Evolutionary conservation across 2,113 vertebrate species (phyloP), one percentile per base, ranked within the genome.

Genomic region (Origma solitaria): DNA sequence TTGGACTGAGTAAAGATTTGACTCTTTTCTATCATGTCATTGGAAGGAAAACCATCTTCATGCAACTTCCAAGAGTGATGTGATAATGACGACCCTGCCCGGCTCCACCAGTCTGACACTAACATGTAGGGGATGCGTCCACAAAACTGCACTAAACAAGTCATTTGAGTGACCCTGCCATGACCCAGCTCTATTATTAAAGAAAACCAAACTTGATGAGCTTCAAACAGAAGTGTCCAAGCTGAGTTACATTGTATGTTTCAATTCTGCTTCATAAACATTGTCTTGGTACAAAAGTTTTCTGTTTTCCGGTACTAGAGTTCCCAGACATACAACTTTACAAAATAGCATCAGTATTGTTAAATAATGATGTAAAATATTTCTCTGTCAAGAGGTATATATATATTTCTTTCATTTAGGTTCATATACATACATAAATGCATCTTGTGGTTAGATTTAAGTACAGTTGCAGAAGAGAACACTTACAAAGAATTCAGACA

Each of bases 251-350:
- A 75, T 81, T 51, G 82, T 83, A 72, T 11, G 19, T 61, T 96
- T 97, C 72, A 73, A 89, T 95, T 96, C 82, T 88, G 53, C 92
- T 94, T 96, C 83, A 91, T 95, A 95, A 97, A 93, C 75, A 73
- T 68, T 88, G 58, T 44, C 60, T 92, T 75, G 47, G 86, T 91
- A 95, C 64, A 90, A 38, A 88, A 60, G 92, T 96, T 97, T 96
- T 70, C 82, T 91, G 33, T 86, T 96, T 96, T 88, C 58, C 95
- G 54, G 30, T 93, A 95, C 86, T 95, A 90, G 71, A 92, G 57
- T 87, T 95, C 84, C 88, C 62, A 94, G 64, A 94, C 68, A 79
- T 28, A 72, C 12, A 87, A 78, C 82, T 95, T 97, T 65, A 95
- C 37, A 86, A 69, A 73, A 91, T 19, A 92, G 31, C 40, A 81